phyloP scores from a whole-genome alignment of 1,140 invertebrate genomes.

The Drosophila miranda region DNA sequence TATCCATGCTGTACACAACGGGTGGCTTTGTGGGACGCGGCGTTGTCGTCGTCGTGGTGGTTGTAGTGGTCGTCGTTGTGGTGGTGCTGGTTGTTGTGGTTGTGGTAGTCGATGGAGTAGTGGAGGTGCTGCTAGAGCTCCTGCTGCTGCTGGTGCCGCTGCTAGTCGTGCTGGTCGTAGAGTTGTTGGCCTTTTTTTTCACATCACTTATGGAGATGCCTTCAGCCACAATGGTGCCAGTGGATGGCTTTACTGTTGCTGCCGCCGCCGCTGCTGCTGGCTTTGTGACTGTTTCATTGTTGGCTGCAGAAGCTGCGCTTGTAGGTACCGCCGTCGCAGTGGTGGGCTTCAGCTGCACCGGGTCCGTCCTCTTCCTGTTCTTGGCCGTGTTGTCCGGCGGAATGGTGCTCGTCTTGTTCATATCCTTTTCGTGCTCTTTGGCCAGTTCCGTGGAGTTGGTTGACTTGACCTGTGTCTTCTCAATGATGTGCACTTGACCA shows the following conservation, averaged over 20 bases:
- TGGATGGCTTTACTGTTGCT: conserved; percentile 8
- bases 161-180: neutral
- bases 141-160: neutral
- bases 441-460: conserved; percentile 1
- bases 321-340: neutral
- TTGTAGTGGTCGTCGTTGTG: conserved; percentile 33
- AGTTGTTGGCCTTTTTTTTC: neutral
- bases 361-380: conserved; percentile 14
- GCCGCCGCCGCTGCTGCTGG: neutral
- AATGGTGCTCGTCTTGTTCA: neutral
- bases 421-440: conserved; percentile 4
- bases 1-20: conserved; percentile 44
- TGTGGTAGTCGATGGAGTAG: too few species aligned
- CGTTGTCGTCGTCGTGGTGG: conserved; percentile 54
- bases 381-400: conserved; percentile 12
- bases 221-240: conserved; percentile 21
- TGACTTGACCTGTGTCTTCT: conserved; percentile 1
- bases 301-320: neutral
- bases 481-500: neutral
- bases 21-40: conserved; percentile 61
- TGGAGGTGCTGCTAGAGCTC: neutral
- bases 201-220: conserved; percentile 21
- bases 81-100: conserved; percentile 31
- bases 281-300: neutral
- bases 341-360: conserved; percentile 1